Base-by-base conservation (phyloP, 2,113 vertebrate species). In the Irena cyanogastra region DNA sequence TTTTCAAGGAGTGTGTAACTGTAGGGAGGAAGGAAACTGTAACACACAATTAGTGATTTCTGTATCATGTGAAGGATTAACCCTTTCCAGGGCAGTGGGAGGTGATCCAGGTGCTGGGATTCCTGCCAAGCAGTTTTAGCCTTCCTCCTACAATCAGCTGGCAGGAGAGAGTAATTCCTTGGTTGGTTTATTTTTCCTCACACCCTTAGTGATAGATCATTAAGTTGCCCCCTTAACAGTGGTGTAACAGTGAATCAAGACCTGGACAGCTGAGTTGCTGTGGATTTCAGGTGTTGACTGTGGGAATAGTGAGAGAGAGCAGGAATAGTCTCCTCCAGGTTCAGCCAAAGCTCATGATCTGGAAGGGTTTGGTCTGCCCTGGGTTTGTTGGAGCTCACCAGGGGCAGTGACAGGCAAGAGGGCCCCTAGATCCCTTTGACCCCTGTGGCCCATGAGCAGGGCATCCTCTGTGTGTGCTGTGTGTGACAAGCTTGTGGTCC, bases 31-130 rank as follows among this genome's bases (percentile, higher is more conserved):
- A n/a, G 35, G 44, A 35, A 89, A 39, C 16, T 22, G 16, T 44
- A 49, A 81, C 54, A 65, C 56, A 44, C 28, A 71, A 19, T 27
- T 64, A 64, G 33, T 26, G 19, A 37, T 60, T 87, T 78, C 70
- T 70, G 77, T 53, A 33, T 52, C 49, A 28, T 0, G 0, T 15
- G 44, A 82, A 83, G 57, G 61, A 74, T 85, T 63, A 79, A 65
- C 44, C 22, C 82, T 85, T 87, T 64, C 44, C 49, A 71, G 65
- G 0, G 0, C 44, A 70, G 33, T 28, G 65, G 52, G 59, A 83
- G 13, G n/a, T 84, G 65, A n/a, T 83, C 5, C 16, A 13, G 31
- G 64, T 0, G 0, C 47, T 54, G 42, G 50, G 28, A 45, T 66
- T 87, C 24, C 30, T 31, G 57, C 41, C 0, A 6, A 65, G 63